Evolutionary conservation across 2,113 vertebrate genomes (phyloP), one percentile per base, ranked within the genome.

Genomic region (Chlorodrepanis virens): DNA sequence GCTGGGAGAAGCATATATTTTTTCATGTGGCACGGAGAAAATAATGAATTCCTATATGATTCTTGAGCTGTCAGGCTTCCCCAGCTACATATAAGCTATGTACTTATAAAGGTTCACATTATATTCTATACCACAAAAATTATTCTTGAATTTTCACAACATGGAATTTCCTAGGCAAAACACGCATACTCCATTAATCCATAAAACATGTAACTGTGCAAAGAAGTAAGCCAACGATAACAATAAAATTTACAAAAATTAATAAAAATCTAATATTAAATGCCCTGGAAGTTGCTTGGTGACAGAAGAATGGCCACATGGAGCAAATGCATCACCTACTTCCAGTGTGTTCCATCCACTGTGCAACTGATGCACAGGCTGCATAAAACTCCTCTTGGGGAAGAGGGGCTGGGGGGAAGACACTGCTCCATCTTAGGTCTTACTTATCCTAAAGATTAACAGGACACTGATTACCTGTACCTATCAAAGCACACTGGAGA

Each of bases 261-360:
- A 7, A 68, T 52, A 22, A 47, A 72, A 59, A 45, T 12, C 17
- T 71, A 75, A 11, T 78, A 79, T 37, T 68, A 81, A 56, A 81
- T 45, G 20, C 29, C 27, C 53, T 67, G 4, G 24, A 87, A 87
- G 68, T 52, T 63, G 19, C 6, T 19, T 0, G 0, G 13, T 78
- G 39, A 60, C 27, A 57, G 42, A 47, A 77, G 76, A 60, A 53
- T 7, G 2, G 45, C 20, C 10, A 37, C 24, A 60, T 10, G 14
- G 40, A 80, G 49, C 40, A 78, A 91, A 79, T 42, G 29, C 10
- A 53, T 35, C 28, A 47, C 33, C 27, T 54, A 10, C 13, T 92
- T 83, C 52, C 2, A 4, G 4, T 19, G 50, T 33, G 20, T 47
- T 23, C 54, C 27, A 61, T 61, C 53, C 42, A 65, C 75, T 54